These are phyloP conservation scores for Drosophila pectinifera DNA, from an alignment of 1,140 invertebrate species.

Conservation along the genomic window DNA sequence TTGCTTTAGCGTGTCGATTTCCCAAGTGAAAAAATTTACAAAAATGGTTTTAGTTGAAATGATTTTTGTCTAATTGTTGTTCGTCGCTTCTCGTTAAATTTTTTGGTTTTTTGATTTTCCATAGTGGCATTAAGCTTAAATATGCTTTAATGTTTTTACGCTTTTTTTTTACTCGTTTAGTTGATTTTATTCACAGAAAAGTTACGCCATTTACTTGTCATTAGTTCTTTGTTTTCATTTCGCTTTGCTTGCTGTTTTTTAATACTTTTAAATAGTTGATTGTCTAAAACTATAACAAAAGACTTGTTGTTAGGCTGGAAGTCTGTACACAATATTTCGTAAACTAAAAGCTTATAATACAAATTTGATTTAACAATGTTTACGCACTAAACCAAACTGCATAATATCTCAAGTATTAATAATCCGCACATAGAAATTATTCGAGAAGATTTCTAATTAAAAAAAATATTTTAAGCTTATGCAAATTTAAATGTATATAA, in stretches of 20 bases:
- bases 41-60: constrained; percentile 73
- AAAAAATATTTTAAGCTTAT: constrained; percentile 31
- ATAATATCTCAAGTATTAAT: constrained; percentile 6
- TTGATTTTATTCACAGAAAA: constrained; percentile 80
- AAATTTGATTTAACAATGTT: constrained; percentile 16
- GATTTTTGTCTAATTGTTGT: constrained; percentile 37
- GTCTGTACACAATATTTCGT: constrained; percentile 36
- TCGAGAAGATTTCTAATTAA: constrained; percentile 9
- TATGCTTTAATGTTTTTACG: constrained; percentile 49
- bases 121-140: constrained; percentile 61
- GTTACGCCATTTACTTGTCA: constrained; percentile 83
- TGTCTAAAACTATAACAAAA: constrained; percentile 83
- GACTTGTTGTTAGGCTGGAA: constrained; percentile 67
- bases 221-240: constrained; percentile 56
- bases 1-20: constrained; percentile 81
- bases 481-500: constrained; percentile 6
- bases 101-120: constrained; percentile 26
- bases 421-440: constrained; percentile 26
- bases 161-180: constrained; percentile 50
- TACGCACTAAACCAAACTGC: constrained; percentile 25
- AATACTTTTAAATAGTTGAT: constrained; percentile 67
- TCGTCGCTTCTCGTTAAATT: constrained; percentile 17
- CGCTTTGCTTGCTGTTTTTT: constrained; percentile 36
- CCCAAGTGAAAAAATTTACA: constrained; percentile 83
- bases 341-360: constrained; percentile 29